phyloP scores from a whole-genome alignment of 2,888 invertebrate genomes.

The Synanthedon vespiformis region DNA sequence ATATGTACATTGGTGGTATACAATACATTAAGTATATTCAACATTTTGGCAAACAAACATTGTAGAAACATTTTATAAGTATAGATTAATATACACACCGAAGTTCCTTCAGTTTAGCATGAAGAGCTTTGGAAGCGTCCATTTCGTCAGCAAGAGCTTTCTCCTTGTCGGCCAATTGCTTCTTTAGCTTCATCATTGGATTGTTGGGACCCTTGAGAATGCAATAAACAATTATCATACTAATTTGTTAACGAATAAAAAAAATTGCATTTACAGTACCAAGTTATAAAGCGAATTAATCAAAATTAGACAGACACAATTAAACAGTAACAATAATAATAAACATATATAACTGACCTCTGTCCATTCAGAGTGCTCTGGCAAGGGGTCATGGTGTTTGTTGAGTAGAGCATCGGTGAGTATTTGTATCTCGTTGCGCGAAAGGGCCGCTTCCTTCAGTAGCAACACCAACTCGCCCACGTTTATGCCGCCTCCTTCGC shows the following conservation, averaged over 20 bases:
- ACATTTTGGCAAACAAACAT: not conserved
- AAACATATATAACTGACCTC: conserved; percentile 64
- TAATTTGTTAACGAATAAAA: not conserved
- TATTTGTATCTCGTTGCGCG: conserved; percentile 88
- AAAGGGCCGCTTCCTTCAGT: conserved; percentile 84
- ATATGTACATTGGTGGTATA: no score
- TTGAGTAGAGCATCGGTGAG: conserved; percentile 90
- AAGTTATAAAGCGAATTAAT: no score
- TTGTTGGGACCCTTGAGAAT: conserved; percentile 78
- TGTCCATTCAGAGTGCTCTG: conserved; percentile 85
- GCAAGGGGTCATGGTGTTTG: conserved; percentile 85
- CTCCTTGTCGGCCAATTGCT: conserved; percentile 89
- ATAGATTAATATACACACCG: conserved; percentile 38
- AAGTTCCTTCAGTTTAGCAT: conserved; percentile 83
- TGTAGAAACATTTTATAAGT: not conserved
- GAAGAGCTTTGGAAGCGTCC: conserved; percentile 79
- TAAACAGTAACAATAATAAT: no score
- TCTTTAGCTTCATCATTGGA: conserved; percentile 86
- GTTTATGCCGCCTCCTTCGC: conserved; percentile 77
- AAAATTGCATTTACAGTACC: not conserved
- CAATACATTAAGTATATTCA: no score
- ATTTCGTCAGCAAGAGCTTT: conserved; percentile 80
- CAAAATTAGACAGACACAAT: no score
- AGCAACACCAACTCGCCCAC: conserved; percentile 78
- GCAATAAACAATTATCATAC: no score